These are phyloP conservation scores for Chalcosyrphus nemorum DNA, from an alignment of 2,888 invertebrate species.

Conservation along the genomic window DNA sequence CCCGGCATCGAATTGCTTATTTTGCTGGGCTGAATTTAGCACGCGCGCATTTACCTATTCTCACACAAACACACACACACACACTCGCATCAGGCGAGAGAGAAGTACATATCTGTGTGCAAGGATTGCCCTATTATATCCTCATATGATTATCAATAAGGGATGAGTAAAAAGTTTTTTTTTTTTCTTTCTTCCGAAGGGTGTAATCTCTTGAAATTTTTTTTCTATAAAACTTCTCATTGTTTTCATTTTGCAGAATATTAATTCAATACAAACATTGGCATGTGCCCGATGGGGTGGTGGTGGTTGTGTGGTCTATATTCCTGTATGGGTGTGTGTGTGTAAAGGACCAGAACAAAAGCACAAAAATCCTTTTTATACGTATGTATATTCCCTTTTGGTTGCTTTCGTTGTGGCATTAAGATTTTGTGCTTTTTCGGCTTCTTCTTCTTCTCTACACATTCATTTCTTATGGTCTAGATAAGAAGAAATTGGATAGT, in stretches of 20 bases:
- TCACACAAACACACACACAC: neutral
- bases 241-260: slow-evolving; percentile 38
- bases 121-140: neutral
- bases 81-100: too few relatives aligned
- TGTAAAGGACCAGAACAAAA: slow-evolving; percentile 10
- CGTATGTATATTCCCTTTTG: slow-evolving; percentile 25
- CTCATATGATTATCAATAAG: slow-evolving; percentile 30
- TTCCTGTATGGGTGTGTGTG: too few relatives aligned
- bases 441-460: neutral
- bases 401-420: slow-evolving; percentile 2
- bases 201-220: slow-evolving; percentile 29
- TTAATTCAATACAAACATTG: slow-evolving; percentile 25
- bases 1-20: neutral
- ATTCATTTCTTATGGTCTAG: slow-evolving; percentile 14
- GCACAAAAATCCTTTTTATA: slow-evolving; percentile 22
- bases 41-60: slow-evolving; percentile 21
- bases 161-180: slow-evolving; percentile 13
- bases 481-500: slow-evolving; percentile 11
- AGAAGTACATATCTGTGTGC: too few relatives aligned
- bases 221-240: slow-evolving; percentile 1
- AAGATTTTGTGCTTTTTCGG: slow-evolving; percentile 23
- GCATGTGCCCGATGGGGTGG: neutral
- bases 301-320: too few relatives aligned
- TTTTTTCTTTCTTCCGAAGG: slow-evolving; percentile 20
- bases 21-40: slow-evolving; percentile 21